Percentiles rank a stretch among this genome's conserved stretches.
Conservation (phyloP, 2,888 invertebrate genomes). For the Linnaemya vulpina region DNA sequence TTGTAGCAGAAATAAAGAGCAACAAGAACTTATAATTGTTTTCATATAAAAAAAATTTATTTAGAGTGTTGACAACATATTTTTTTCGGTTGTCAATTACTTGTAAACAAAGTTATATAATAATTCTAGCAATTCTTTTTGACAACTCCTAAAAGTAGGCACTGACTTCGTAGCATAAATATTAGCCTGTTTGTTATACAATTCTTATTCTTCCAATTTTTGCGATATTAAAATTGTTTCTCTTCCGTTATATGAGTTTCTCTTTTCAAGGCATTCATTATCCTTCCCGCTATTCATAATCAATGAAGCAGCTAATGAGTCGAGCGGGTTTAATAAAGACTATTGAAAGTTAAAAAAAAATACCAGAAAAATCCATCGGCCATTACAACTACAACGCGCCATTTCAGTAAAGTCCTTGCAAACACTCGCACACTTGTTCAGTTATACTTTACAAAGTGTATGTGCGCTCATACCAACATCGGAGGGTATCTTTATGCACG, state of each 20-base stretch:
- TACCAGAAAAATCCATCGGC: constrained; percentile 48
- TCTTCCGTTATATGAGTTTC: not conserved
- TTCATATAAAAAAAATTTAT: too few relatives aligned
- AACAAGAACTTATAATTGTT: too few relatives aligned
- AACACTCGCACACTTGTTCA: constrained; percentile 9
- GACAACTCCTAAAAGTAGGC: constrained; percentile 29
- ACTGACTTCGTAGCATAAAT: not conserved
- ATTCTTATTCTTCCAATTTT: constrained; percentile 12
- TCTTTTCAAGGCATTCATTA: constrained; percentile 36
- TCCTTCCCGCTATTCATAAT: constrained; percentile 19
- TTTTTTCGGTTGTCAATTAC: too few relatives aligned
- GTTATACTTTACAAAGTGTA: not conserved
- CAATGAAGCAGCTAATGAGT: constrained; percentile 56
- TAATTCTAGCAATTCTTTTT: not conserved
- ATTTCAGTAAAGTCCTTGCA: constrained; percentile 46
- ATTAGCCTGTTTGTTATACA: not conserved
- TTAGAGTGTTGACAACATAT: too few relatives aligned
- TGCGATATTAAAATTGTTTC: not conserved
- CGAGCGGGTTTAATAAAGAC: constrained; percentile 46
- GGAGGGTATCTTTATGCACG: too few relatives aligned
- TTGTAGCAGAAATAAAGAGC: too few relatives aligned
- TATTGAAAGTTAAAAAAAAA: constrained; percentile 33
- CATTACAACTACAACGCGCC: constrained; percentile 21
- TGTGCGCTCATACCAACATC: not conserved
- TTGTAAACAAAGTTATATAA: too few relatives aligned